Base-by-base conservation (phyloP, 2,888 invertebrate species). In the Acanthosepion esculentum region DNA sequence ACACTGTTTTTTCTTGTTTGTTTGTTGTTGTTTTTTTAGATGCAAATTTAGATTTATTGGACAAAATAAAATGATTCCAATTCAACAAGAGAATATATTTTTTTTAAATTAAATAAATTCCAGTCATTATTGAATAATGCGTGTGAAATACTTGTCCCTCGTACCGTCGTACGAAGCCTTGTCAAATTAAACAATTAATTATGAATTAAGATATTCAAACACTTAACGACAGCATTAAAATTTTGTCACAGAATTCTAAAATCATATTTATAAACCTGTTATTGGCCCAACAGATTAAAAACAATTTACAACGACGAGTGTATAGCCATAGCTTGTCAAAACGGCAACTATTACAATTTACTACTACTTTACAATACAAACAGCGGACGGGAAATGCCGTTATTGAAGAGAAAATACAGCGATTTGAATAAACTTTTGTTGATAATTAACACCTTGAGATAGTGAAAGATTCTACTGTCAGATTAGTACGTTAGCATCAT, bases 301-400 rank as follows among this genome's bases (percentile, higher is more conserved):
- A 55, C 10, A 33, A 78, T 78, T 33, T 15, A 78, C 78, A 78
- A n/a, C 15, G 18, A 33, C 78, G 78, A 3, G 78, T 18, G n/a
- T 12, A 78, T n/a, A 78, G n/a, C 15, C 78, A 78, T 33, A 12
- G 78, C 78, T 78, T 78, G 78, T 78, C 78, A 78, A 78, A 78
- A 78, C 78, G 78, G n/a, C 78, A 78, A n/a, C 78, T 12, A 33
- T 78, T 23, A 15, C 78, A n/a, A 7, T 64, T 12, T 78, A n/a
- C 78, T 78, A 78, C 78, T 78, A 78, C n/a, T 78, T 23, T 78
- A 78, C 78, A n/a, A n/a, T 78, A 78, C 78, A n/a, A 78, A 59
- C 59, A 59, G 59, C 5, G 20, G 59, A 78, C 33, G n/a, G 33
- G 20, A 78, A 78, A 78, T 78, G n/a, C 15, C 78, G 23, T 20